Evolutionary conservation across 1,140 invertebrate species (phyloP), one percentile per base, ranked within the genome.

Genomic region (Papilio aristodemus): DNA sequence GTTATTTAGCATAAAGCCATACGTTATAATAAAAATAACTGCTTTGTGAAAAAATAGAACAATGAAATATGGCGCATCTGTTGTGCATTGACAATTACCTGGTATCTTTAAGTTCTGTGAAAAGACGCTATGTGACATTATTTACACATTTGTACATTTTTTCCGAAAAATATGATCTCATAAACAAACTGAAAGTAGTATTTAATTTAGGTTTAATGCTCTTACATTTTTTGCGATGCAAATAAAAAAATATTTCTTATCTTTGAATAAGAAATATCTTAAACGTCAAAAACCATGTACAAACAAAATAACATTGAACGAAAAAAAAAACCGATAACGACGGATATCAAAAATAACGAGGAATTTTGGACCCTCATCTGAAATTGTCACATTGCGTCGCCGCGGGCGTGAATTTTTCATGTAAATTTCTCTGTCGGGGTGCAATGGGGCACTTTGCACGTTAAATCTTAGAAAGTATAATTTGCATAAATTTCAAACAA

Each of bases 401-500:
- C 32, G 27, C 36, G n/a, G 59, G 59, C 36, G 59, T 62, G 36
- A 62, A 62, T 62, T 62, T 62, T 62, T 62, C 59, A 62, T 62
- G 59, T 62, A 62, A 37, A 62, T 62, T 39, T 62, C 14, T 36
- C 59, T 14, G 59, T 38, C 9, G 59, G 32, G 27, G 59, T 62
- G 59, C 59, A 62, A 39, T 38, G 59, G 32, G 59, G 32, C 14
- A 22, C 32, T 62, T 62, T 62, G 8, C 36, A 39, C 59, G 58
- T 38, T 60, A 38, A 38, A 36, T 38, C 32, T 62, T 37, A 62
- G 59, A 62, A 37, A 62, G 36, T 38, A 17, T 39, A 62, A 62
- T 62, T 39, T 62, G 14, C 59, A 62, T 62, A 57, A 22, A 57
- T 62, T 62, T 39, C 59, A 62, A 62, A 39, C 9, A 32, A n/a